These are phyloP conservation scores for Aporophyla lueneburgensis DNA, from an alignment of 2,888 invertebrate species.

Conservation along the genomic window DNA sequence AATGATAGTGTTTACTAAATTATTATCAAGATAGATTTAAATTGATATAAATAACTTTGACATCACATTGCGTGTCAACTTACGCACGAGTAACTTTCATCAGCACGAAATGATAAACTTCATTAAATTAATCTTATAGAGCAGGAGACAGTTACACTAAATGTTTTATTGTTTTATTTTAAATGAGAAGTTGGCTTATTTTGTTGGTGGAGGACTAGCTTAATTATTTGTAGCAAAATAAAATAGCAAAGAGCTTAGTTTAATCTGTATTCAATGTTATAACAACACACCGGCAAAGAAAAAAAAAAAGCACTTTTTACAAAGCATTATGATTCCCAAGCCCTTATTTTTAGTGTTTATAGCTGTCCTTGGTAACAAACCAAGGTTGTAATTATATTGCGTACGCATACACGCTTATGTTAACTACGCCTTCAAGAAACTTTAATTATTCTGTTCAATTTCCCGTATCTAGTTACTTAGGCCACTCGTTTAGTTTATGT, in stretches of 20 bases:
- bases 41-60: conserved; percentile 21
- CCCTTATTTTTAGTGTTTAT: not conserved
- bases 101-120: conserved; percentile 31
- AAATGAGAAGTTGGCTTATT: not conserved
- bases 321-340: not conserved
- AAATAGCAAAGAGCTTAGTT: not conserved
- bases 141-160: conserved; percentile 1
- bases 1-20: not conserved
- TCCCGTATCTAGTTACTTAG: conserved; percentile 41
- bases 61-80: conserved; percentile 30
- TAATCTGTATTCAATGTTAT: not conserved
- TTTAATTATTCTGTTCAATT: conserved; percentile 52
- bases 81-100: conserved; percentile 17
- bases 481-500: conserved; percentile 32
- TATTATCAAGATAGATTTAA: conserved; percentile 4
- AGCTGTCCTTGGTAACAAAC: not conserved
- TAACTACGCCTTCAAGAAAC: conserved; percentile 34
- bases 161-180: not conserved
- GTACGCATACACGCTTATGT: not conserved
- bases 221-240: not conserved
- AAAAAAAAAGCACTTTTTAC: not conserved
- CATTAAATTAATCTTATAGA: conserved; percentile 35
- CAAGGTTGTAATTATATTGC: not conserved
- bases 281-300: not conserved
- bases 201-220: no score